Percentiles rank a stretch among this genome's conserved stretches.
phyloP scores from a whole-genome alignment of 35 echinoderm and acorn worm genomes.

The Holothuria glaberrima region DNA sequence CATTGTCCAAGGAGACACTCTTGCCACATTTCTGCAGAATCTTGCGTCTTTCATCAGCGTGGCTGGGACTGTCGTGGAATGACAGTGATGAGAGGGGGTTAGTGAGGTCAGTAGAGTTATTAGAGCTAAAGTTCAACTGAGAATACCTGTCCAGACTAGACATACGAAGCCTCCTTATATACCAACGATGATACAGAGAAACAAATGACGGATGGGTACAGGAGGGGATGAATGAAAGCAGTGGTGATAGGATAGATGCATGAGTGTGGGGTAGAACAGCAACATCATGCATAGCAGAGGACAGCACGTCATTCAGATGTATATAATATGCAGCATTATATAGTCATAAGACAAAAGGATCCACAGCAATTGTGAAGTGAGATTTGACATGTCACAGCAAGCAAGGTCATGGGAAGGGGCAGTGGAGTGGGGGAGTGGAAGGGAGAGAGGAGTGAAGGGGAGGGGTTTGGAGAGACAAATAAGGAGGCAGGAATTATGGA shows the following conservation, averaged over 20 bases:
- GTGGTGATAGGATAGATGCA: not conserved
- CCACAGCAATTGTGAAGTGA: too few species aligned
- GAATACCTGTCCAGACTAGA: conserved; percentile 36
- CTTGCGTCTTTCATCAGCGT: conserved; percentile 24
- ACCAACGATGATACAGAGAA: not conserved
- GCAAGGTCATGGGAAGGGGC: too few species aligned
- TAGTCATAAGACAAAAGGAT: too few species aligned
- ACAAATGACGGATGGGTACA: not conserved
- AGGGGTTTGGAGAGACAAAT: too few species aligned
- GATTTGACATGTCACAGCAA: too few species aligned
- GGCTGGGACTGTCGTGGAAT: conserved; percentile 49
- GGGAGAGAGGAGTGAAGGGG: too few species aligned
- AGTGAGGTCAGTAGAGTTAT: conserved; percentile 43
- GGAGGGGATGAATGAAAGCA: not conserved
- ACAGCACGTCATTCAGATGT: too few species aligned
- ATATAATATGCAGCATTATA: too few species aligned
- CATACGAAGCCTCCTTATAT: conserved; percentile 29
- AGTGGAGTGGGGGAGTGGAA: too few species aligned
- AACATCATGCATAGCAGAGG: too few species aligned
- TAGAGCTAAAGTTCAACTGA: conserved; percentile 22
- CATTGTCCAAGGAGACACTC: conserved; percentile 40
- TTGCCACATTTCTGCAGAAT: conserved; percentile 39
- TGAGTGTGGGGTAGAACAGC: too few species aligned
- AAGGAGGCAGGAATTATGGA: too few species aligned
- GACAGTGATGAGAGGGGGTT: conserved; percentile 32